A percentile compares a stretch with the other conserved stretches of the same genome.
These are phyloP conservation scores for Cephalopterus ornatus DNA, from an alignment of 2,113 vertebrate species.

Conservation along the genomic window DNA sequence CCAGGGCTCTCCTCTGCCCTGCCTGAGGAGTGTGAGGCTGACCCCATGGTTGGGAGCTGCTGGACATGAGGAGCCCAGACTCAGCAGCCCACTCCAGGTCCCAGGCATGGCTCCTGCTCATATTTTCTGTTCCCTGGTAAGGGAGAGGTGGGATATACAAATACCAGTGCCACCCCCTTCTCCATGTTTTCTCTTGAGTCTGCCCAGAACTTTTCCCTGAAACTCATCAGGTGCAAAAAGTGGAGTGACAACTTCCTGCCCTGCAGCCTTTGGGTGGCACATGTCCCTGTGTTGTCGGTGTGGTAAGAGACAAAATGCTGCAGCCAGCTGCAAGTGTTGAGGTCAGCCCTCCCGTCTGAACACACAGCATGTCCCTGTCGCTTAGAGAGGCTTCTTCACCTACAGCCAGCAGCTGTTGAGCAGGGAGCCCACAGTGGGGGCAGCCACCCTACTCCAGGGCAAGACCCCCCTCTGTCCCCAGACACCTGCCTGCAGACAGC, in stretches of 20 bases:
- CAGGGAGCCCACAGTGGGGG: neutral
- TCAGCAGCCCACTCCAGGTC: neutral
- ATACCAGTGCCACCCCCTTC: neutral
- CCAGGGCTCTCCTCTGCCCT: neutral
- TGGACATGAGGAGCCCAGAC: neutral
- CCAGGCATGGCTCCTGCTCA: neutral
- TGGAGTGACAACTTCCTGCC: neutral
- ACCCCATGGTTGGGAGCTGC: neutral
- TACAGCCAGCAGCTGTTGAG: neutral
- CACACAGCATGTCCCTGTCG: neutral
- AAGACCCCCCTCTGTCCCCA: neutral
- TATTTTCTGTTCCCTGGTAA: neutral
- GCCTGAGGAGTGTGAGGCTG: rapidly evolving
- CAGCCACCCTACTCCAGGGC: neutral
- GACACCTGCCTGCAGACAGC: neutral
- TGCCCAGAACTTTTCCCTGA: neutral
- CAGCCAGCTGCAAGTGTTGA: neutral
- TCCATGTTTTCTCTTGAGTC: neutral
- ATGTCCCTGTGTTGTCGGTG: rapidly evolving
- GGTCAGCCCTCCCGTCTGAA: neutral
- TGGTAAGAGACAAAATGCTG: neutral
- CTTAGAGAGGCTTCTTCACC: neutral
- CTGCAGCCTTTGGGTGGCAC: neutral
- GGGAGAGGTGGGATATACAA: neutral
- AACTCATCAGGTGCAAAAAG: neutral